phyloP scores from a whole-genome alignment of 2,888 invertebrate genomes.

The Orthosia incerta region DNA sequence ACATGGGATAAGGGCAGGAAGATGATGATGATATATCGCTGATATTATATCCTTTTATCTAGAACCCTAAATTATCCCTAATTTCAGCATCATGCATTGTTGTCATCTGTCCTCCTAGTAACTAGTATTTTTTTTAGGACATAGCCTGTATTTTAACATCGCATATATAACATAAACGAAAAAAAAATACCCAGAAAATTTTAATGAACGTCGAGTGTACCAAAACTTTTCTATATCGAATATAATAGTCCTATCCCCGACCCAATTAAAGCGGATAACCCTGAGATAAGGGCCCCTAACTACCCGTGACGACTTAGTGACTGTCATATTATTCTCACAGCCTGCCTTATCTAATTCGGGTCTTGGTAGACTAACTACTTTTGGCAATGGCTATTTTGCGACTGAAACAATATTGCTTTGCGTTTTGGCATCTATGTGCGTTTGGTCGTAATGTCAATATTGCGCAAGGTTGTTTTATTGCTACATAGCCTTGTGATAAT shows the following conservation, averaged over 20 bases:
- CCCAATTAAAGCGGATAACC: slow-evolving; percentile 13
- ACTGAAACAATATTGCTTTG: not conserved
- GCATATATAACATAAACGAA: not conserved
- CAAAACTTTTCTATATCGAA: slow-evolving; percentile 5
- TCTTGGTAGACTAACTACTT: not conserved
- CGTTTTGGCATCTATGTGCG: not conserved
- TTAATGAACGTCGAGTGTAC: not conserved
- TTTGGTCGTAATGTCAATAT: not conserved
- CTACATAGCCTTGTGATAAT: not conserved
- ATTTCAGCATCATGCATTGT: not conserved
- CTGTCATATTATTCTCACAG: slow-evolving; percentile 12
- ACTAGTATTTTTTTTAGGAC: not conserved
- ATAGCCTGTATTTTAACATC: not conserved
- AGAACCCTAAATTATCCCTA: too few relatives aligned
- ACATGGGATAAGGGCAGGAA: too few relatives aligned
- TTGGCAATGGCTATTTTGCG: not conserved
- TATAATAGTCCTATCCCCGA: not conserved
- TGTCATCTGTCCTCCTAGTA: not conserved
- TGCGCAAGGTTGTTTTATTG: not conserved
- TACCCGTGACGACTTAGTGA: slow-evolving; percentile 7
- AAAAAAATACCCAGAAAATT: not conserved
- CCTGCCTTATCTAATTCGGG: slow-evolving; percentile 24
- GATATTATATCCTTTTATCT: too few relatives aligned
- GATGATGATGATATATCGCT: too few relatives aligned
- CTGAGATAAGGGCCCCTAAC: slow-evolving; percentile 8